Evolutionary conservation across 2,113 vertebrate species (phyloP).

Genomic region (Rhadina sibilatrix): DNA sequence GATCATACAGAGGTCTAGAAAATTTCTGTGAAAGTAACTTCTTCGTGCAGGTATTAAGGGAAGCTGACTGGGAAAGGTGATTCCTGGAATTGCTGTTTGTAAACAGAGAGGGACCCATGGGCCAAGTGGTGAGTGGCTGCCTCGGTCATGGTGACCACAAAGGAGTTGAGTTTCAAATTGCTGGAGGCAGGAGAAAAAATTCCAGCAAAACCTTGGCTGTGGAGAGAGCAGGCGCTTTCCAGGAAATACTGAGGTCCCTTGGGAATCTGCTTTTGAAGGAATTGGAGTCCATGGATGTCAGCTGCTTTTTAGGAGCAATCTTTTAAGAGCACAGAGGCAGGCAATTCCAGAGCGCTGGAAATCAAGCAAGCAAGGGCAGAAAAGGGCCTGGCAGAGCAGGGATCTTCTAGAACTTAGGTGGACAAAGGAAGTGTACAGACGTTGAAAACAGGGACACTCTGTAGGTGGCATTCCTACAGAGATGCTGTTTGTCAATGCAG

Average conservation of each 20-base stretch:
- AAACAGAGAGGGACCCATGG: background rate
- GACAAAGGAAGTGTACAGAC: background rate
- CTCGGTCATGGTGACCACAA: background rate
- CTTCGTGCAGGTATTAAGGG: background rate
- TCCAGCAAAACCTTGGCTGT: background rate
- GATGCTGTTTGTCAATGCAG: background rate
- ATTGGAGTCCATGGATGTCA: background rate
- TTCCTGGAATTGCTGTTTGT: background rate
- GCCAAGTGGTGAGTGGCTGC: background rate
- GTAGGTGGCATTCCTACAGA: background rate
- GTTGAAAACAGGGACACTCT: background rate
- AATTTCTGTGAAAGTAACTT: background rate
- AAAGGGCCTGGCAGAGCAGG: background rate
- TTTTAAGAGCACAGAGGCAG: background rate
- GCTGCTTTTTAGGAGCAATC: background rate
- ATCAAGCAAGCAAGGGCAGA: background rate
- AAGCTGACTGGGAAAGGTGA: background rate
- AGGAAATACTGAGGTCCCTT: background rate
- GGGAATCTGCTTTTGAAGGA: background rate
- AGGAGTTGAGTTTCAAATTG: background rate
- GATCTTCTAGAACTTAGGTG: background rate
- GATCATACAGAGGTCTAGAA: background rate
- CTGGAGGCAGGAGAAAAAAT: background rate
- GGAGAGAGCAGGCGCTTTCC: background rate
- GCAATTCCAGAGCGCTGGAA: background rate